A percentile compares a stretch with the other conserved stretches of the same genome.
phyloP scores from a whole-genome alignment of 2,797 vertebrate genomes.

The Alauda arvensis region DNA sequence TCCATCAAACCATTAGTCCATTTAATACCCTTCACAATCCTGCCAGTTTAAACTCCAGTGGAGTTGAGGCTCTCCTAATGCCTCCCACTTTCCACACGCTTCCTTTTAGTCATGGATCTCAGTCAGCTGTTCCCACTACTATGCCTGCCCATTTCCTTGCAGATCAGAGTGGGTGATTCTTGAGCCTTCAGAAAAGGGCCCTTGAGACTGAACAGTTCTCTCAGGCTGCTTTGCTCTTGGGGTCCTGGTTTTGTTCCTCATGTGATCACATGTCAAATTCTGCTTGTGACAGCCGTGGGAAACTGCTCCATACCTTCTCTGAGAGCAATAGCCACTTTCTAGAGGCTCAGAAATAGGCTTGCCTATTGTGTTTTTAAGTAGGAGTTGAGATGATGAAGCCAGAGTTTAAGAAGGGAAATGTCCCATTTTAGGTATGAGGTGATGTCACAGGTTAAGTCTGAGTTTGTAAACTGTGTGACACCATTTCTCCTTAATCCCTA shows the following conservation, averaged over 20 bases:
- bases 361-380: not conserved
- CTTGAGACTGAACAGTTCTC: not conserved
- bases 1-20: not conserved
- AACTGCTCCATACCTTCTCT: not conserved
- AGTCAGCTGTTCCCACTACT: not conserved
- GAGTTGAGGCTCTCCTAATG: not conserved
- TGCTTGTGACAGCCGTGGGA: not conserved
- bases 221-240: not conserved
- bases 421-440: not conserved
- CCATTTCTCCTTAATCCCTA: not conserved
- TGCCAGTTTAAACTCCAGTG: not conserved
- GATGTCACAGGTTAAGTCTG: not conserved
- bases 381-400: not conserved
- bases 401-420: not conserved
- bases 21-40: not conserved
- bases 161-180: not conserved
- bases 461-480: not conserved
- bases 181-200: not conserved
- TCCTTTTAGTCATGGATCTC: not conserved
- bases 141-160: not conserved
- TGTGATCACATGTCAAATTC: not conserved
- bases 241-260: not conserved
- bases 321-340: not conserved
- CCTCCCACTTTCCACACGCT: not conserved
- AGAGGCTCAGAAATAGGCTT: no score